phyloP scores from a whole-genome alignment of 2,797 vertebrate species.

The Loris lydekkerianus region DNA sequence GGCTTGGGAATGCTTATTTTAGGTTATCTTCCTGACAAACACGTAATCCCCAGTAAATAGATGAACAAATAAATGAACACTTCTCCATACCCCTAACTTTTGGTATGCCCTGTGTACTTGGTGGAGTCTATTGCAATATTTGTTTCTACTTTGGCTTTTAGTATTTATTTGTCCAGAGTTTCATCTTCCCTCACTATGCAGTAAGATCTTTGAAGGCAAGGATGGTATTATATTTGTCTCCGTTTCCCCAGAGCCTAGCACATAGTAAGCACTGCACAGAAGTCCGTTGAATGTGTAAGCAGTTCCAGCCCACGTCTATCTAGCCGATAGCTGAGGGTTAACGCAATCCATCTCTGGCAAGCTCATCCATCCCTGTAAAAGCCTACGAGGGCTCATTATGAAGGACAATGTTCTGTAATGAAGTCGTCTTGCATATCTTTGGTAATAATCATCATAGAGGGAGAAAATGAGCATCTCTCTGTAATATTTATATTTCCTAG shows the following conservation, averaged over 20 bases:
- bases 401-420: slow-evolving; percentile 79
- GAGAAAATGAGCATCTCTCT: slow-evolving; percentile 83
- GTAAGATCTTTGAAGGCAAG: slow-evolving; percentile 26
- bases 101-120: not conserved
- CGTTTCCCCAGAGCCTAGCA: not conserved
- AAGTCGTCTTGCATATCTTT: slow-evolving; percentile 81
- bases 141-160: not conserved
- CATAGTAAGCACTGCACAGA: not conserved
- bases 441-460: slow-evolving; percentile 78
- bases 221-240: not conserved
- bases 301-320: not conserved
- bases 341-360: not conserved
- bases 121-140: not conserved
- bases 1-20: not conserved
- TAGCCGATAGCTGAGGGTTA: slow-evolving; percentile 47
- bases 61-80: not conserved
- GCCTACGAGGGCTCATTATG: slow-evolving; percentile 66
- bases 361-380: slow-evolving; percentile 42
- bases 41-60: not conserved
- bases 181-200: not conserved
- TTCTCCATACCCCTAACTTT: not conserved
- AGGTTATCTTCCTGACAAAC: not conserved
- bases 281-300: not conserved
- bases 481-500: slow-evolving; percentile 85
- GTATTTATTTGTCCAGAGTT: not conserved